Conservation (phyloP, 2,113 vertebrate species). For the Trematocara variabile region DNA sequence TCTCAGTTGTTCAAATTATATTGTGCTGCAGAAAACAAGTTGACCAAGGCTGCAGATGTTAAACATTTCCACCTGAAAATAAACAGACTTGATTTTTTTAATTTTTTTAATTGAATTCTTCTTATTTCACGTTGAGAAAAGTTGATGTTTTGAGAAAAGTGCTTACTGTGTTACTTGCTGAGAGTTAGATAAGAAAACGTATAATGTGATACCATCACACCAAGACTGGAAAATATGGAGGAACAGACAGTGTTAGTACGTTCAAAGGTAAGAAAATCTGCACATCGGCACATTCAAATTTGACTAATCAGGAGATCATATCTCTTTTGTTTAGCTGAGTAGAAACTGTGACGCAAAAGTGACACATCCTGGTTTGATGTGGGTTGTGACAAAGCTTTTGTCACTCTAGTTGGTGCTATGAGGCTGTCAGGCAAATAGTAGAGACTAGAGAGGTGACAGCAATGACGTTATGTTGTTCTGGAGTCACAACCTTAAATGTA, state of each 20-base stretch:
- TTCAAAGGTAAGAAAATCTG: not conserved
- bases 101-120: accelerated
- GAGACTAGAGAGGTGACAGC: not conserved
- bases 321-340: not conserved
- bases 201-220: not conserved
- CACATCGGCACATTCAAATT: not conserved
- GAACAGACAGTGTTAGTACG: not conserved
- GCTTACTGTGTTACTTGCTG: not conserved
- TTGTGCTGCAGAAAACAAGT: not conserved
- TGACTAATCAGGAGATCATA: not conserved
- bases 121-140: not conserved
- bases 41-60: not conserved
- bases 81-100: not conserved
- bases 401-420: not conserved
- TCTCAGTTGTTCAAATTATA: not conserved
- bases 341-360: not conserved
- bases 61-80: not conserved
- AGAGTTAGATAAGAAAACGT: not conserved
- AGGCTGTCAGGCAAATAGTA: not conserved
- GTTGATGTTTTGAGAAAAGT: not conserved
- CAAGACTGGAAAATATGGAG: not conserved
- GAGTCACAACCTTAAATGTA: not conserved
- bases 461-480: not conserved
- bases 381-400: not conserved
- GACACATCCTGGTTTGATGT: not conserved